Base-by-base conservation (phyloP, 2,797 vertebrate genomes). In the Sparus aurata region DNA sequence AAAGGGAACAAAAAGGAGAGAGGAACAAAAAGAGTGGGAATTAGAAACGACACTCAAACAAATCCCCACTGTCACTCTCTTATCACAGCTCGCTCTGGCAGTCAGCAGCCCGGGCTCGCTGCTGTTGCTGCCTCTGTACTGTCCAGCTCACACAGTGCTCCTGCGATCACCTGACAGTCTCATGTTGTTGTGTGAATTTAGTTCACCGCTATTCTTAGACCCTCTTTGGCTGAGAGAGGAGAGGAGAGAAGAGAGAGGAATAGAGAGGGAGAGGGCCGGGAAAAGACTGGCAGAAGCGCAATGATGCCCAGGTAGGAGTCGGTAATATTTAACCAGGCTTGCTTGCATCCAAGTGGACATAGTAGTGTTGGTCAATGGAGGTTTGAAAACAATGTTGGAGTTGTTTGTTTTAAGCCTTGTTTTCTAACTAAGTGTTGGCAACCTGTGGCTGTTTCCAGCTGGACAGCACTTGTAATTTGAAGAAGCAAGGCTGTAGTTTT, bases 151-250 rank as follows among this genome's bases (percentile, higher is more conserved):
- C 91, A 87, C 86, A 80, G 79, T 93, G 93, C 89, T 92, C 95
- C 89, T 87, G 76, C 60, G 94, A 95, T 97, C 97, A 97, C 96
- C 96, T 97, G 97, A 97, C 96, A 95, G 95, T 96, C 97, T 97
- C 96, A 96, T 97, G 96, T 96, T 96, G 96, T 97, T 95, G 96
- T 95, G 96, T 96, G 96, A 97, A 96, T 96, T 95, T 95, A 95
- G 96, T 96, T 96, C 95, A 95, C 92, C 78, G 95, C 97, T 98
- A 97, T 98, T 97, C 96, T 98, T 98, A 98, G 97, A 95, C 89
- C 92, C 89, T 83, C 84, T 96, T 94, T 85, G 83, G 87, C 90
- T 93, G 87, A 83, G 93, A 85, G 89, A 76, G 77, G 69, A 85
- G 38, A 38, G 73, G 61, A 82, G 75, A 78, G 53, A 16, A 75